phyloP scores from a whole-genome alignment of 2,888 invertebrate species.

The Drosophila trichaetosa region DNA sequence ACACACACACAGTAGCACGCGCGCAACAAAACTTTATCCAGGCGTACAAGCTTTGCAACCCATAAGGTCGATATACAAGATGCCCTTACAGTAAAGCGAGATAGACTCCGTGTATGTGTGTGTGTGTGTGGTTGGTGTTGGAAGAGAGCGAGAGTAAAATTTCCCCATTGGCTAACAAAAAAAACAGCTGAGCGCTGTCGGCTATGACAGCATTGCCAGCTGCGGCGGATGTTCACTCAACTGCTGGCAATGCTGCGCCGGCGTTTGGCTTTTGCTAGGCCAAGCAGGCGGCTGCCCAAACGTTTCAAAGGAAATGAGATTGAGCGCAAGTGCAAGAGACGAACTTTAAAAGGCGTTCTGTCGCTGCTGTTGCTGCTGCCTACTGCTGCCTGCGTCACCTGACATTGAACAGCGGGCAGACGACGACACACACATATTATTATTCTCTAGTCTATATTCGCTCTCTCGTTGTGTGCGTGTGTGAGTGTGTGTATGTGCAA shows the following conservation, averaged over 20 bases:
- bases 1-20: conserved; percentile 14
- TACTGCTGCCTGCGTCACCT: conserved; percentile 72
- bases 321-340: conserved; percentile 79
- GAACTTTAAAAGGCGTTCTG: conserved; percentile 49
- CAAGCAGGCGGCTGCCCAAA: conserved; percentile 37
- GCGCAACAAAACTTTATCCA: conserved; percentile 63
- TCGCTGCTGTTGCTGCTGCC: conserved; percentile 18
- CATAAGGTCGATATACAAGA: conserved; percentile 74
- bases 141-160: conserved; percentile 30
- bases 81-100: conserved; percentile 54
- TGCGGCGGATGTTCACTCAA: conserved; percentile 7
- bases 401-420: conserved; percentile 81
- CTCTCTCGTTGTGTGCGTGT: conserved; percentile 21
- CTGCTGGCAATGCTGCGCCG: conserved; percentile 71
- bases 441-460: background rate
- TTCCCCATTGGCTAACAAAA: conserved; percentile 44
- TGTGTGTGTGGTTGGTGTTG: background rate
- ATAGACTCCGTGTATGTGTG: conserved; percentile 19
- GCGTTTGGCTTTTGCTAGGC: conserved; percentile 64
- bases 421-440: conserved; percentile 21
- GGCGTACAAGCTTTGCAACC: conserved; percentile 54
- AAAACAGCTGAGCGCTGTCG: conserved; percentile 68
- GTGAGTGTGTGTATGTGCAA: conserved; percentile 32
- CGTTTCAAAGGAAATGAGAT: conserved; percentile 56
- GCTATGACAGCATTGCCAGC: conserved; percentile 55